Evolutionary conservation across 2,888 invertebrate species (phyloP).

Genomic region (Podotricha telesiphe): DNA sequence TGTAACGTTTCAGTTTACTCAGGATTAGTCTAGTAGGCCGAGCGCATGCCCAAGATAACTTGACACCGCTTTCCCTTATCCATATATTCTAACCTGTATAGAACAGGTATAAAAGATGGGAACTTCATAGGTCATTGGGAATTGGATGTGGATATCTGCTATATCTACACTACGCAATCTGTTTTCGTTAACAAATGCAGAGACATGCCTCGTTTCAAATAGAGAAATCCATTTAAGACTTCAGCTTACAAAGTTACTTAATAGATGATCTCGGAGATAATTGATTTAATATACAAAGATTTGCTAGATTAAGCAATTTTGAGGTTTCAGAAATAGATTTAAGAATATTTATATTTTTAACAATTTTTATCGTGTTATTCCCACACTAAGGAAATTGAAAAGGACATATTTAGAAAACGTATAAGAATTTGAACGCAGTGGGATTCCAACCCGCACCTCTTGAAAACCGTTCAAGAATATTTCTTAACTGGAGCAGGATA

Average conservation of each 20-base stretch:
- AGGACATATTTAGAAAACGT: no score
- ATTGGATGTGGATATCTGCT: conserved; percentile 24
- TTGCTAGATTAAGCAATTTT: conserved; percentile 14
- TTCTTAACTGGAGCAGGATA: neutral
- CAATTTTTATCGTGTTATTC: no score
- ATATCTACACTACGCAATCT: conserved; percentile 47
- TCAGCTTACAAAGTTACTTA: conserved; percentile 55
- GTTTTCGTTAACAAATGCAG: conserved; percentile 55
- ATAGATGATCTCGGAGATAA: conserved; percentile 52
- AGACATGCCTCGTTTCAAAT: conserved; percentile 56
- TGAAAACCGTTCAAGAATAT: no score
- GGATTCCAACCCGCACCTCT: no score
- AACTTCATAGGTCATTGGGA: conserved; percentile 22
- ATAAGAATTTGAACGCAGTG: no score
- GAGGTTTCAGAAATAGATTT: neutral
- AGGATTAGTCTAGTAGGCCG: conserved; percentile 51
- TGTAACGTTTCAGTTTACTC: conserved; percentile 61
- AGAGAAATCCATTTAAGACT: conserved; percentile 57
- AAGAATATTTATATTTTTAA: neutral
- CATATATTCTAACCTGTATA: conserved; percentile 19
- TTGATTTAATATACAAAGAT: conserved; percentile 28
- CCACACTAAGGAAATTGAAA: no score
- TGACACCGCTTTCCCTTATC: conserved; percentile 13
- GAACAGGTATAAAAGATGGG: conserved; percentile 16
- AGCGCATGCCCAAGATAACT: conserved; percentile 29